Evolutionary conservation across 2,797 vertebrate genomes (phyloP).

Genomic region (Avahi laniger): DNA sequence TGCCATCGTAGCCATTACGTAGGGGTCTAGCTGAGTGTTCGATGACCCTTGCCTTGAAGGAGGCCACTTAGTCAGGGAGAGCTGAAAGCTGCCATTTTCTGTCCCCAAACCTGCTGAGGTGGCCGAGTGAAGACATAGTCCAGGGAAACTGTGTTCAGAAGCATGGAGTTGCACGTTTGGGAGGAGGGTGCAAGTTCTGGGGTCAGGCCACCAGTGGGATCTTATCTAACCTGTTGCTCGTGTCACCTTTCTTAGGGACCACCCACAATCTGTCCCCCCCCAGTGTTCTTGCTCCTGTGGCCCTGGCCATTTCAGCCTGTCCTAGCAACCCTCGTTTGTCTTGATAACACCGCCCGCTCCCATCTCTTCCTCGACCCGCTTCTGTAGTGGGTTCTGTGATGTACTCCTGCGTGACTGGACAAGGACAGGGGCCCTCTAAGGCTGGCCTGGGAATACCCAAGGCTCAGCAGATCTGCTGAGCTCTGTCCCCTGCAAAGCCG

Average conservation of each 20-base stretch:
- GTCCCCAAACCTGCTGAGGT: neutral
- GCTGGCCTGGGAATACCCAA: neutral
- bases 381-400: neutral
- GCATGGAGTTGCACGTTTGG: accelerated
- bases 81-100: too few species aligned
- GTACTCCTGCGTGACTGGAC: neutral
- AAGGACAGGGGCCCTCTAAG: neutral
- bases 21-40: neutral
- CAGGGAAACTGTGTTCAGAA: neutral
- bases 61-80: neutral
- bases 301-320: neutral
- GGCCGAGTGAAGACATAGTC: neutral
- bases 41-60: neutral
- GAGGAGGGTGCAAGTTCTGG: neutral
- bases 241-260: neutral
- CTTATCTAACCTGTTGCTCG: accelerated
- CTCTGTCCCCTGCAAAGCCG: neutral
- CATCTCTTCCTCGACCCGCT: too few species aligned
- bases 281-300: accelerated
- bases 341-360: accelerated
- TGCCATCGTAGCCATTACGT: accelerated
- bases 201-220: accelerated
- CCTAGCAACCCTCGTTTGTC: neutral
- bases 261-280: accelerated
- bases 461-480: neutral